Percentiles rank a stretch among this genome's conserved stretches.
phyloP scores from a whole-genome alignment of 2,797 vertebrate genomes.

The Loriculus beryllinus region DNA sequence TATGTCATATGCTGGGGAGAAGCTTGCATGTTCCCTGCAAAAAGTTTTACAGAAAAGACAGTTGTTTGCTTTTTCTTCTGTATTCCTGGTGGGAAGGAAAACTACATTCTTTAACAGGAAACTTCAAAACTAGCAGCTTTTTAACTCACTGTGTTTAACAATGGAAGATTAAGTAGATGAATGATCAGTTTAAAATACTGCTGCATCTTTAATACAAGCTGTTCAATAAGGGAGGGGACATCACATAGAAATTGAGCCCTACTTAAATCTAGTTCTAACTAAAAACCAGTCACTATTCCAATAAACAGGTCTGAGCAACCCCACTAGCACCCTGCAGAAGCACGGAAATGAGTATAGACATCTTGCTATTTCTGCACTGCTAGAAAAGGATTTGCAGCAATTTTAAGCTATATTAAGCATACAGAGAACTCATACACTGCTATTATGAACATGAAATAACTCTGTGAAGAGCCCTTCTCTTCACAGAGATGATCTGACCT shows the following conservation, averaged over 20 bases:
- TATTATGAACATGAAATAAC: neutral
- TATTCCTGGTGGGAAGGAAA: neutral
- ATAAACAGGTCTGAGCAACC: neutral
- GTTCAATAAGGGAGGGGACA: rapidly evolving
- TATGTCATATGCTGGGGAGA: neutral
- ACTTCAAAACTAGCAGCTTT: neutral
- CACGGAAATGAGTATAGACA: neutral
- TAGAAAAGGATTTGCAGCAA: neutral
- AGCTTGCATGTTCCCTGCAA: neutral
- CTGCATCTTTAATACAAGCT: neutral
- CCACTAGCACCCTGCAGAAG: neutral
- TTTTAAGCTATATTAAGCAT: neutral
- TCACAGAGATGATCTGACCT: neutral
- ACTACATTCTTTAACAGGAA: neutral
- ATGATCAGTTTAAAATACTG: neutral
- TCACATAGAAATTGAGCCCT: neutral
- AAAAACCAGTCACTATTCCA: neutral
- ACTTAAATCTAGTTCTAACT: neutral
- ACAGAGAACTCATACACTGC: neutral
- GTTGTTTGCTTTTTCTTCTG: neutral
- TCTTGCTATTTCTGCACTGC: neutral
- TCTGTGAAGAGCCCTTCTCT: neutral
- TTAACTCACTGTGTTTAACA: neutral
- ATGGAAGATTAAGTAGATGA: neutral
- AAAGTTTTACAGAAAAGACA: neutral